Evolutionary conservation across 1,140 invertebrate species (phyloP).

Genomic region (Diachasmimorpha longicaudata): DNA sequence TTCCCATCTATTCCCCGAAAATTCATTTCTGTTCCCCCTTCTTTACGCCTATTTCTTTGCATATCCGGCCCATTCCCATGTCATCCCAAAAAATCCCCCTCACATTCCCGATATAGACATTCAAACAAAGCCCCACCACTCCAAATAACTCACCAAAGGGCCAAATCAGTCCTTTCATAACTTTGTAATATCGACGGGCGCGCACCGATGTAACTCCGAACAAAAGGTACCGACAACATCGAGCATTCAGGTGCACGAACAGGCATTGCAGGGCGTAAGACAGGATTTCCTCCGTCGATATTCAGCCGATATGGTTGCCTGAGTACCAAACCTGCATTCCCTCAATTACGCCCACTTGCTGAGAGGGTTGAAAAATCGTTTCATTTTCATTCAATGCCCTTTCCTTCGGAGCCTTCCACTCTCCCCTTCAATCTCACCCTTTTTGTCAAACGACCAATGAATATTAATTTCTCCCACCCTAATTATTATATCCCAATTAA

Average conservation of each 20-base stretch:
- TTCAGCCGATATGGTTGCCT: conserved; percentile 25
- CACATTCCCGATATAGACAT: neutral
- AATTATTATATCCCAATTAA: too few species aligned
- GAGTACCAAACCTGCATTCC: conserved; percentile 28
- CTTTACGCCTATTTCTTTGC: neutral
- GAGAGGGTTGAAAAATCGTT: conserved; percentile 31
- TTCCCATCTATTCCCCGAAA: too few species aligned
- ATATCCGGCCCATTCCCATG: neutral
- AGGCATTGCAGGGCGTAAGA: conserved; percentile 17
- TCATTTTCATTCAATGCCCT: neutral
- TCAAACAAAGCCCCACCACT: neutral
- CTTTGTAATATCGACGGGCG: conserved; percentile 16
- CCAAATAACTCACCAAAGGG: conserved; percentile 8
- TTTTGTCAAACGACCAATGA: too few species aligned
- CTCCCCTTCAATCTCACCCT: too few species aligned
- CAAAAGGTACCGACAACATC: neutral
- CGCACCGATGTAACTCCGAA: neutral
- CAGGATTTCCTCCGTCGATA: conserved; percentile 30
- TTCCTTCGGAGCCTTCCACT: too few species aligned
- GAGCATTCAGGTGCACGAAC: conserved; percentile 5
- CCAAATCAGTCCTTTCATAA: neutral
- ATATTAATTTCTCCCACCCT: too few species aligned
- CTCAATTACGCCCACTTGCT: conserved; percentile 13
- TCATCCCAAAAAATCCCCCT: neutral
- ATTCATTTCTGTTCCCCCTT: too few species aligned